These are phyloP conservation scores for Ariopsis seemanni DNA, from an alignment of 2,113 vertebrate genomes.

Conservation along the genomic window DNA sequence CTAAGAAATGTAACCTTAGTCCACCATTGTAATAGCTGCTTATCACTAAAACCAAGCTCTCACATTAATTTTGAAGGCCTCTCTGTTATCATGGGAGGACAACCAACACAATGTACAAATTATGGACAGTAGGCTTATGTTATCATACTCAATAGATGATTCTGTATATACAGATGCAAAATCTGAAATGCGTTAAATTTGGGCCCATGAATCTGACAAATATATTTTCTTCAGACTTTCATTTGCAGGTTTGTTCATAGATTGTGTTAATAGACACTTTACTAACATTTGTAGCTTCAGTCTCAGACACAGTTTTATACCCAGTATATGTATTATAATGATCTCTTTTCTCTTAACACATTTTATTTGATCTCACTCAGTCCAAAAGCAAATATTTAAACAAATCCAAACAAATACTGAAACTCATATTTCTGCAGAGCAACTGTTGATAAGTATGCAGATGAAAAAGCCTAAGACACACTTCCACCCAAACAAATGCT, in stretches of 20 bases:
- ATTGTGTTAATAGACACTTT: neutral
- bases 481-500: conserved; percentile 50
- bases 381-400: conserved; percentile 21
- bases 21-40: neutral
- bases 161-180: neutral
- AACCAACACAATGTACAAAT: neutral
- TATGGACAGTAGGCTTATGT: neutral
- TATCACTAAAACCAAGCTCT: neutral
- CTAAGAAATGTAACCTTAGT: neutral
- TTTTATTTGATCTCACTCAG: neutral
- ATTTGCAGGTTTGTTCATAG: neutral
- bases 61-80: neutral
- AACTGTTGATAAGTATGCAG: conserved; percentile 42
- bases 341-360: neutral
- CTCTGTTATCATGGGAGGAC: neutral
- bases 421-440: conserved; percentile 13
- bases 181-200: neutral
- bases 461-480: conserved; percentile 47
- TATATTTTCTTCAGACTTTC: neutral
- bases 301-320: conserved; percentile 40
- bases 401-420: conserved; percentile 11
- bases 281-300: conserved; percentile 14
- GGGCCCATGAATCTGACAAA: neutral
- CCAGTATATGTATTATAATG: neutral
- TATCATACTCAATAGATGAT: neutral